Base-by-base conservation (phyloP, 37 sponge, comb jelly and placozoan species). In the Diacarnus erythraeanus region DNA sequence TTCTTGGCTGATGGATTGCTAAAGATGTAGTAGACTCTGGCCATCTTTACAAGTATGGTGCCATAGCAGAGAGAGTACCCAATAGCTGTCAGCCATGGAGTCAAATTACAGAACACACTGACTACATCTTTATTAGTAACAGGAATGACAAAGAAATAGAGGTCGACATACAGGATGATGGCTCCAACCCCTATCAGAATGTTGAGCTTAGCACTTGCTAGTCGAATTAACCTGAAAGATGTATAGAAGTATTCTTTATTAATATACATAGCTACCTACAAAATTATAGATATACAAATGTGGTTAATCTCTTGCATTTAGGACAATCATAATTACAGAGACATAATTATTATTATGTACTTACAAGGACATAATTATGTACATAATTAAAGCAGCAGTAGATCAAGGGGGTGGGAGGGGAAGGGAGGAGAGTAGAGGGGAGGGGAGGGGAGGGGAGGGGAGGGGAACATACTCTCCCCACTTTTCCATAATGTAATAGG, bases 1-100 rank as follows among this genome's bases (percentile, higher is more conserved):
- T 78, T 69, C 12, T 72, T 69, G 15, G 74, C 38, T 54, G 72
- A 67, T 33, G 80, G 80, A 23, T 86, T 79, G 57, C 41, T 78
- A 38, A 78, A 86, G 22, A 86, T 86, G 59, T 86, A 79, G 59
- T 86, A 86, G 6, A 86, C 76, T 31, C 86, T 33, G 26, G 26
- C 74, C 86, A 86, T 86, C 64, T 86, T 86, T 23, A 65, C 80
- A 25, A 86, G 30, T n/a, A 86, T 80, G 57, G 86, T 79, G 2
- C 80, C 86, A 86, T 68, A 86, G 39, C 80, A 79, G 26, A 86
- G 75, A 64, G 80, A 86, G 74, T 86, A 86, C 57, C 86, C 86
- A 39, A 86, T 64, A 38, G 80, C 61, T 15, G 74, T 67, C 51
- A 86, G 41, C 80, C 86, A 79, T 6, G 71, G 70, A 71, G 42